These are phyloP conservation scores for Trigoniulus corallinus DNA, from an alignment of 1,140 invertebrate genomes.

Conservation along the genomic window DNA sequence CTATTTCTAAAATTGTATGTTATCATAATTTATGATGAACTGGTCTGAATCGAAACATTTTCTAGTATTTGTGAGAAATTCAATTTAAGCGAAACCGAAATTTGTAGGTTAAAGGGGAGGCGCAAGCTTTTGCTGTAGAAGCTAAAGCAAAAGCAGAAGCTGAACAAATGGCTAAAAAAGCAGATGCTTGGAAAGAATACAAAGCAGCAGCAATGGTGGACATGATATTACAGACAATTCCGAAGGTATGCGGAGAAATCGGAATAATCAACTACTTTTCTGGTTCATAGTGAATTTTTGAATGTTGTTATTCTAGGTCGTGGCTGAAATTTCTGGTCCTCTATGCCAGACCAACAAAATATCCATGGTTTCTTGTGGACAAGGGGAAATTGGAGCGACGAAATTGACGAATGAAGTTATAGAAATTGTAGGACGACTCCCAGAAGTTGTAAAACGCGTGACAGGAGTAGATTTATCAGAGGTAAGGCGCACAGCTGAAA, in stretches of 20 bases:
- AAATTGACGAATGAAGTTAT: conserved; percentile 28
- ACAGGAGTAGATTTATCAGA: conserved; percentile 16
- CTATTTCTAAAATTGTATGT: no score
- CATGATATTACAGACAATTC: neutral
- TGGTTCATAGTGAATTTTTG: neutral
- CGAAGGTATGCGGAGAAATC: neutral
- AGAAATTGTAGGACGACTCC: conserved; percentile 25
- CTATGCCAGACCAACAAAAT: conserved; percentile 23
- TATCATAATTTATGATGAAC: no score
- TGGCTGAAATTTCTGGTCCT: conserved; percentile 26
- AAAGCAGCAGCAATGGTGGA: conserved; percentile 27
- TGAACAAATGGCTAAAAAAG: conserved; percentile 32
- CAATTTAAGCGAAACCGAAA: no score
- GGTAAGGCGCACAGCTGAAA: no score
- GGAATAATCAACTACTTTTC: neutral
- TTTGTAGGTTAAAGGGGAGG: conserved; percentile 28
- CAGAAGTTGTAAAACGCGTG: conserved; percentile 23
- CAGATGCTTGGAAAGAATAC: conserved; percentile 31
- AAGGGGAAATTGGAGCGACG: conserved; percentile 24
- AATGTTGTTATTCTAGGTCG: neutral
- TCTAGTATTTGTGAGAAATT: no score
- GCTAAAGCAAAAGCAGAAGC: conserved; percentile 29
- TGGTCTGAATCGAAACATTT: no score
- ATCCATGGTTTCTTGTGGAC: conserved; percentile 26
- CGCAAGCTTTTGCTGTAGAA: conserved; percentile 28